These are phyloP conservation scores for Oenanthe oenanthe DNA, from an alignment of 2,113 vertebrate genomes.

Conservation along the genomic window DNA sequence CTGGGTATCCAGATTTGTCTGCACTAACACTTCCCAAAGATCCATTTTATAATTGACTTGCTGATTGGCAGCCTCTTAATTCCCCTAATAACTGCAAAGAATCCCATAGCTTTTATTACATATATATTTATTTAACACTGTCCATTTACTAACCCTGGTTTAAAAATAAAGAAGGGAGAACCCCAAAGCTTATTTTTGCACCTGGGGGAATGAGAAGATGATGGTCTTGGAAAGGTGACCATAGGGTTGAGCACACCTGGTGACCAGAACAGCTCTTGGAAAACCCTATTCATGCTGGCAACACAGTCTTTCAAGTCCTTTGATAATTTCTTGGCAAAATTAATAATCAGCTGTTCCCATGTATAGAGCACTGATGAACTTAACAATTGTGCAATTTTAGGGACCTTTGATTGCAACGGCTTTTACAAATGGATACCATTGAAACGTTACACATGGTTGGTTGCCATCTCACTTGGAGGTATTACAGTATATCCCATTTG, in stretches of 20 bases:
- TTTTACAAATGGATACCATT: slow-evolving; percentile 99
- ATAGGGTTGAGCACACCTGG: background rate
- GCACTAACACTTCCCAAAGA: slow-evolving; percentile 32
- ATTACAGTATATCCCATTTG: slow-evolving; percentile 85
- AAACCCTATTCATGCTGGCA: slow-evolving; percentile 85
- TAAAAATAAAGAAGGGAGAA: slow-evolving; percentile 1
- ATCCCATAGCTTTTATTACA: background rate
- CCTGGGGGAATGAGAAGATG: slow-evolving; percentile 22
- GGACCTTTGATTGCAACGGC: slow-evolving; percentile 99
- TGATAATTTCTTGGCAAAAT: slow-evolving; percentile 79
- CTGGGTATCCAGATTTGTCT: background rate
- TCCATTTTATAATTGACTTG: background rate
- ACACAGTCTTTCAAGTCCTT: slow-evolving; percentile 74
- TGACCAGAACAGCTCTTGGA: slow-evolving; percentile 46
- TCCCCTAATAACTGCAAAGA: slow-evolving; percentile 29
- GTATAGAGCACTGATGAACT: slow-evolving; percentile 90
- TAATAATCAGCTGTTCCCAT: slow-evolving; percentile 79
- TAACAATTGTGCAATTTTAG: slow-evolving; percentile 99
- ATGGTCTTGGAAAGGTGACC: slow-evolving; percentile 54
- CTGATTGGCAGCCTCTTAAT: slow-evolving; percentile 52
- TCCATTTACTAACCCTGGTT: slow-evolving; percentile 55
- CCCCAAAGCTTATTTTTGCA: background rate
- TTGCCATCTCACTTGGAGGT: slow-evolving; percentile 97
- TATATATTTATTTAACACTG: background rate
- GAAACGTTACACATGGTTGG: slow-evolving; percentile 92